Base-by-base conservation (phyloP, 2,797 vertebrate genomes). In the Hoplostethus atlanticus region DNA sequence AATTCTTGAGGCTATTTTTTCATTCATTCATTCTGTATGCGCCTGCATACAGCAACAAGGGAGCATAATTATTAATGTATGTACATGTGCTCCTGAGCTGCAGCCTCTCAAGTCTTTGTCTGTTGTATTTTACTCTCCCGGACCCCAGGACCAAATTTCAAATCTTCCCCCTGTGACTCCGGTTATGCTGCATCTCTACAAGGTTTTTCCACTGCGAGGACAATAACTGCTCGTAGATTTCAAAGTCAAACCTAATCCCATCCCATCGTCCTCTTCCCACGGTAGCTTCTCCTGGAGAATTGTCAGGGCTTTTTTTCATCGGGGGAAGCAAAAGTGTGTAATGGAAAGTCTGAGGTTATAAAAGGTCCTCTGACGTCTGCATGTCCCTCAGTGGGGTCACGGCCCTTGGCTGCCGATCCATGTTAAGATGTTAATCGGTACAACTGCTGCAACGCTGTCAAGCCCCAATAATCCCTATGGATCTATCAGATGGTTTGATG, bases 401-500 rank as follows among this genome's bases (percentile, higher is more conserved):
- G 16, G 34, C 62, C 71, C 54, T 17, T 58, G 30, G 3, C 9
- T 40, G 47, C 53, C 21, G 42, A 11, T 59, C 68, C 40, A 46
- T 42, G 50, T 73, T 59, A 60, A 60, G 46, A 52, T 74, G 55
- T 52, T 59, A 64, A 65, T 73, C 30, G 15, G 47, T 30, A 16
- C 48, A 17, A 51, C 34, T 25, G 48, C 52, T 55, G 68, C 60
- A 71, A 50, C 69, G n/a, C 73, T 53, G 25, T 67, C 42, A 44
- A 67, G 38, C 42, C 28, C 9, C 53, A 46, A 38, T 36, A 31
- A 62, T 61, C 60, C 47, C 34, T 11, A n/a, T 5, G 50, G 44
- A 57, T 73, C 44, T n/a, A 48, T 72, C 42, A 15, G 25, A 65
- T 64, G 64, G 63, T 61, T 76, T 73, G 60, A 78, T 76, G 65